Conservation (phyloP, 2,113 vertebrate genomes). For the Channa argus region DNA sequence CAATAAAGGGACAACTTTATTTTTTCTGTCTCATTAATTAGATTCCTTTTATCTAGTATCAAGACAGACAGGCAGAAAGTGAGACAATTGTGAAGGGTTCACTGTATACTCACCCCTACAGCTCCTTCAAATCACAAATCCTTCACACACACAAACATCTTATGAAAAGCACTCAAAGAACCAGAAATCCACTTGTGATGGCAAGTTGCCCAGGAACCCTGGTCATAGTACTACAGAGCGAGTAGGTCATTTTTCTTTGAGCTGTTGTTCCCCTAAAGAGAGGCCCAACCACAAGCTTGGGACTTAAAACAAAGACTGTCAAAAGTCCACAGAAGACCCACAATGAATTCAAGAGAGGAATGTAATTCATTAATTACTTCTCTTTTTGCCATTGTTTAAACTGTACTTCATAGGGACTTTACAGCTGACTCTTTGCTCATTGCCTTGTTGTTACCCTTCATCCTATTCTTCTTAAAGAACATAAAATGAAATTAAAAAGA, state of each 20-base stretch:
- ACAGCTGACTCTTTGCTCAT: slow-evolving; percentile 6
- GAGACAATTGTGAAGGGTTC: too few relatives aligned
- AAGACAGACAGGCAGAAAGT: too few relatives aligned
- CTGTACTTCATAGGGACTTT: not conserved
- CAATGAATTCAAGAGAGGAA: slow-evolving; percentile 15
- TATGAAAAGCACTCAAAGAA: slow-evolving; percentile 36
- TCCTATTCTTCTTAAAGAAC: not conserved
- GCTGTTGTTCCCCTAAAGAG: slow-evolving; percentile 48
- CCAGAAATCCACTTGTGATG: slow-evolving; percentile 46
- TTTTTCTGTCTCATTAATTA: not conserved
- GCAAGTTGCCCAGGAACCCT: slow-evolving; percentile 45
- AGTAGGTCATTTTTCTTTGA: slow-evolving; percentile 57
- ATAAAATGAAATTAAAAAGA: not conserved
- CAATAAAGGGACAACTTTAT: not conserved
- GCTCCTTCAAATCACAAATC: slow-evolving; percentile 13
- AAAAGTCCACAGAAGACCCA: slow-evolving; percentile 20
- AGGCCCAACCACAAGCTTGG: slow-evolving; percentile 37
- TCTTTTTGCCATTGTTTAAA: not conserved
- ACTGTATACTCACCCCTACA: not conserved
- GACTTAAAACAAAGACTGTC: slow-evolving; percentile 29
- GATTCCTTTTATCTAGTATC: too few relatives aligned
- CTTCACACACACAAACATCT: slow-evolving; percentile 23
- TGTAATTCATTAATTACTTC: slow-evolving; percentile 31
- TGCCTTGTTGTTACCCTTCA: not conserved
- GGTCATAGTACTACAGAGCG: slow-evolving; percentile 23